These are phyloP conservation scores for Porites rus DNA, from an alignment of 92 coral and sea anemone genomes.

Conservation along the genomic window DNA sequence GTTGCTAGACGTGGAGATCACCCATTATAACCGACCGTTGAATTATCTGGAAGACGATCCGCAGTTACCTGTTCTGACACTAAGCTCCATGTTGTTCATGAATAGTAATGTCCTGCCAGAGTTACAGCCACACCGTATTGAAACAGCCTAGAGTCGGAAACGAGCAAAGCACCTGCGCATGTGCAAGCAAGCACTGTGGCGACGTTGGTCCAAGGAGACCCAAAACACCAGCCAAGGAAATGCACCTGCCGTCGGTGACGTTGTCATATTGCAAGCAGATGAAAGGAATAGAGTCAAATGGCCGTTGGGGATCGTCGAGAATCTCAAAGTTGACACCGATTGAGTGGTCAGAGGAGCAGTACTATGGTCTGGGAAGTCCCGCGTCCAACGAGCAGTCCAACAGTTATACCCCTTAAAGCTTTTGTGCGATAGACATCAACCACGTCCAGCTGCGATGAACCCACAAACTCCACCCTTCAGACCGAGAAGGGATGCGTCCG, in stretches of 20 bases:
- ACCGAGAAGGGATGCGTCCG: no score
- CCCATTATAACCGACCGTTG: conserved; percentile 26
- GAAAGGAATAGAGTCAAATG: conserved; percentile 17
- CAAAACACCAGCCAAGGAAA: not conserved
- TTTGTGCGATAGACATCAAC: no score
- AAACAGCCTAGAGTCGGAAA: no score
- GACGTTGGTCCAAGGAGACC: not conserved
- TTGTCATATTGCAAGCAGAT: not conserved
- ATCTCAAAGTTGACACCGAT: conserved; percentile 8
- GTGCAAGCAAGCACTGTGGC: conserved; percentile 5
- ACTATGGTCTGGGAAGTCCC: not conserved
- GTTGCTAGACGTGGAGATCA: conserved; percentile 23
- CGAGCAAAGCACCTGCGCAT: conserved; percentile 7
- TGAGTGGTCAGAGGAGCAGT: not conserved
- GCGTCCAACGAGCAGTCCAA: no score
- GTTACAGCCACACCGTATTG: conserved; percentile 4
- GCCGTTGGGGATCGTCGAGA: conserved; percentile 19
- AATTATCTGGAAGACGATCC: conserved; percentile 15
- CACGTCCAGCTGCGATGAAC: no score
- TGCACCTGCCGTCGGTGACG: conserved; percentile 40
- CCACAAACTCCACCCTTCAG: no score
- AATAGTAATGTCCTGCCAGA: conserved; percentile 24
- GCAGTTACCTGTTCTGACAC: conserved; percentile 16
- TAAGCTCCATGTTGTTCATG: not conserved
- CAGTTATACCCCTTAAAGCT: no score